Evolutionary conservation across 1,140 invertebrate species (phyloP).

Genomic region (Papilio xuthus): DNA sequence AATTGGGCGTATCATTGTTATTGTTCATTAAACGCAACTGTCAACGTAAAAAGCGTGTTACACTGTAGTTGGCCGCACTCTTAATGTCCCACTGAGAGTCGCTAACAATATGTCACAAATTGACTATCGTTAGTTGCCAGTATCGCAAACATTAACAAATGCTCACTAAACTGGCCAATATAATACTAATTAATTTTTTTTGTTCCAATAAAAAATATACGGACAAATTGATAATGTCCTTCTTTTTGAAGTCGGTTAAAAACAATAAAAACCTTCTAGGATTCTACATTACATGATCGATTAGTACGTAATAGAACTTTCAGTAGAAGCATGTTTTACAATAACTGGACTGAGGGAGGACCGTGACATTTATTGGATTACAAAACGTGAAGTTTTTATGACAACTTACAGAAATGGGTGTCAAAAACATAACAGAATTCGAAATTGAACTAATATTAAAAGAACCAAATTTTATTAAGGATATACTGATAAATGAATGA

Average conservation of each 20-base stretch:
- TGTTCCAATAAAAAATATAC: not conserved
- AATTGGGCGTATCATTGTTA: not conserved
- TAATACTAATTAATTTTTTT: not conserved
- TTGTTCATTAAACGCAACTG: not conserved
- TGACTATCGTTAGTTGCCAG: slow-evolving; percentile 21
- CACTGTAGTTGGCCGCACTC: slow-evolving; percentile 22
- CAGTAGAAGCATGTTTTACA: not conserved
- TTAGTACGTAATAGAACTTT: slow-evolving; percentile 18
- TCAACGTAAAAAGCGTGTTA: not conserved
- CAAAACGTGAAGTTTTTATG: too few species aligned
- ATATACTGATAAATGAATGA: too few species aligned
- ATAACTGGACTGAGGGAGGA: too few species aligned
- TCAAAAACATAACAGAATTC: too few species aligned
- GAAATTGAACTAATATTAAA: too few species aligned
- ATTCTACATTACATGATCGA: slow-evolving; percentile 19
- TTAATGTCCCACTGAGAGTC: slow-evolving; percentile 21
- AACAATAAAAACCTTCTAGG: slow-evolving; percentile 23
- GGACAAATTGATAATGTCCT: too few species aligned
- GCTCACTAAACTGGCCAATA: not conserved
- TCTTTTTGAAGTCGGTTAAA: too few species aligned
- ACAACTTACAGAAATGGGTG: too few species aligned
- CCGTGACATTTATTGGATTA: too few species aligned
- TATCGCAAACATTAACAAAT: slow-evolving; percentile 6
- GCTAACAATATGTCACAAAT: slow-evolving; percentile 23
- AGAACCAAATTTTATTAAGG: too few species aligned